Evolutionary conservation across 2,113 vertebrate genomes (phyloP).

Genomic region (Cricetomys ansorgei): DNA sequence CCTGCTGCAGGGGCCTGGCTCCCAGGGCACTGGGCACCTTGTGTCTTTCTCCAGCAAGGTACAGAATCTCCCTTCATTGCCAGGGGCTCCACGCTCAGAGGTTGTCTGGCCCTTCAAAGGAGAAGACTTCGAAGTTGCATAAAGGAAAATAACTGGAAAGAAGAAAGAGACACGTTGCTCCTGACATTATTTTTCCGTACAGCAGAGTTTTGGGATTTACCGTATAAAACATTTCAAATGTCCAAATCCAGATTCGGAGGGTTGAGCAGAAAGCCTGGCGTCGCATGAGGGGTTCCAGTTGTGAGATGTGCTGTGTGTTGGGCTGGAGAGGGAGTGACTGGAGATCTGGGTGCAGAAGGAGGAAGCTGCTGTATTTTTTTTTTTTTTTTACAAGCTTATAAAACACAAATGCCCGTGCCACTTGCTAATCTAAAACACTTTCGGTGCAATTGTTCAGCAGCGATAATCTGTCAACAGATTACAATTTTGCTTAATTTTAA

Average conservation of each 20-base stretch:
- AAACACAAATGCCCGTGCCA: constrained; percentile 87
- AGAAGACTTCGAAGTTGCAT: constrained; percentile 58
- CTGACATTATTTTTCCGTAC: not conserved
- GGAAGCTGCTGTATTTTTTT: constrained; percentile 65
- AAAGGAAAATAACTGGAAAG: constrained; percentile 67
- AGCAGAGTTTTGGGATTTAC: constrained; percentile 52
- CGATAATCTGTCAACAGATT: constrained; percentile 93
- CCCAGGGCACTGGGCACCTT: constrained; percentile 43
- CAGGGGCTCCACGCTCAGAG: constrained; percentile 15
- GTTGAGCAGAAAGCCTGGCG: constrained; percentile 75
- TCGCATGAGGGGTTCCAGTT: constrained; percentile 75
- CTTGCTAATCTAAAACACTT: constrained; percentile 89
- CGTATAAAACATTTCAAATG: constrained; percentile 16
- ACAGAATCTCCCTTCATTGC: constrained; percentile 63
- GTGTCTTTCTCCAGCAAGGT: not conserved
- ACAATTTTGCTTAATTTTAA: constrained; percentile 94
- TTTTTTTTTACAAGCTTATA: constrained; percentile 86
- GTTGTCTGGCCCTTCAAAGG: constrained; percentile 69
- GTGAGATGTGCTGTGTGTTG: constrained; percentile 48
- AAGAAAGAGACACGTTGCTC: constrained; percentile 42
- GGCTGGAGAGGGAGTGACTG: constrained; percentile 44
- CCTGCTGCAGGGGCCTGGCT: constrained; percentile 22
- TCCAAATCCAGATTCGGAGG: constrained; percentile 69
- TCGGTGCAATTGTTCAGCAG: constrained; percentile 90
- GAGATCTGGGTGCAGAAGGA: constrained; percentile 60